Percentiles rank a stretch among this genome's conserved stretches.
Evolutionary conservation across 2,113 vertebrate genomes (phyloP).

Genomic region (Riparia riparia): DNA sequence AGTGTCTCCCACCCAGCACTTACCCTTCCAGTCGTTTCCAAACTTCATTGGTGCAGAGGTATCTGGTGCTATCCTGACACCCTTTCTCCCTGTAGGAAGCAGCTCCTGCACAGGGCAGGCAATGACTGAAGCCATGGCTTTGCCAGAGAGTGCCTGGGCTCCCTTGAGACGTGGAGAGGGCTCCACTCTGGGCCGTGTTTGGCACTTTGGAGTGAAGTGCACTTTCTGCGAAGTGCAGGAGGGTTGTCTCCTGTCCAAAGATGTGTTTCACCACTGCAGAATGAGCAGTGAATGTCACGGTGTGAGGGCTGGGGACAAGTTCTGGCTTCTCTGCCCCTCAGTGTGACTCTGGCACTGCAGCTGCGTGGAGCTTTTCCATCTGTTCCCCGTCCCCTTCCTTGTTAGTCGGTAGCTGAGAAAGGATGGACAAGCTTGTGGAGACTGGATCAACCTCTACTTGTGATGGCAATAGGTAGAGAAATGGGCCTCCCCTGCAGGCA

Average conservation of each 20-base stretch:
- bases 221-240: neutral
- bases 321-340: neutral
- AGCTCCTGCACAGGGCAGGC: neutral
- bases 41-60: neutral
- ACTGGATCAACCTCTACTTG: neutral
- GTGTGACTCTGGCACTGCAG: neutral
- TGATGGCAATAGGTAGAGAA: neutral
- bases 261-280: neutral
- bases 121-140: neutral
- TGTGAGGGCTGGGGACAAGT: neutral
- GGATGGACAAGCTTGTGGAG: neutral
- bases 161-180: neutral
- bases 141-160: neutral
- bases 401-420: neutral
- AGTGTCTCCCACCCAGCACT: neutral
- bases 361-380: neutral
- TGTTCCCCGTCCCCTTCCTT: neutral
- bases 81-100: neutral
- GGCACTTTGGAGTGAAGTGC: neutral
- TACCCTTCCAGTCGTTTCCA: neutral
- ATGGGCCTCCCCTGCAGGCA: neutral
- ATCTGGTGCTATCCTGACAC: neutral
- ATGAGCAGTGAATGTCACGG: neutral
- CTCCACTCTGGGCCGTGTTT: neutral
- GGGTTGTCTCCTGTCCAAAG: neutral